Base-by-base conservation (phyloP, 2,797 vertebrate genomes). In the Rhinatrema bivittatum region DNA sequence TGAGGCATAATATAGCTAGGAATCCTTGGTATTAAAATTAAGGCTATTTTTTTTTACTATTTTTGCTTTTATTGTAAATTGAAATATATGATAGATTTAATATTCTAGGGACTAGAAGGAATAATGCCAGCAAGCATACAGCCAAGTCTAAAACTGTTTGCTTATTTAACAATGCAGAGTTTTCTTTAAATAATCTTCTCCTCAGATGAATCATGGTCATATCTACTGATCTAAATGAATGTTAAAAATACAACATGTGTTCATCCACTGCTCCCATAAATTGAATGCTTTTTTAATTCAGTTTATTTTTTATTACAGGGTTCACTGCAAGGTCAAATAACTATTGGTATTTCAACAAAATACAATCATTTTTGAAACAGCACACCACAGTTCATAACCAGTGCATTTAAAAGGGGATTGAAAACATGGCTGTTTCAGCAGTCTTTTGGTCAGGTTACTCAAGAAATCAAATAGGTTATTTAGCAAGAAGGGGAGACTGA, bases 11-110 rank as follows among this genome's bases (percentile, higher is more conserved):
- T 56, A 39, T 41, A 29, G 33, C 28, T 41, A 50, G 45, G 20
- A 60, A 32, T 50, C 14, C 6, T 40, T 66, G 53, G 56, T 56
- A 70, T 36, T 18, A 42, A 26, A 62, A 50, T 20, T 38, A 23
- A 55, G 47, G 38, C 47, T 42, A 46, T 61, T 68, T 49, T 61
- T 68, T 49, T 67, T 66, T 65, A 60, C 32, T 51, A 32, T 34
- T 66, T 56, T 20, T 62, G 45, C 52, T 70, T 66, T 51, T 32
- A 44, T 45, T 64, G 57, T 50, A 64, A 58, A 19, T 48, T 60
- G 37, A 68, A 68, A 52, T 70, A 46, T 30, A 56, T 23, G n/a
- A 26, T 39, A 8, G 42, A 50, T 65, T 69, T 57, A 55, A 64
- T 59, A 56, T 51, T 29, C 23, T 0, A 2, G 20, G 21, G 29